A percentile compares a stretch with the other conserved stretches of the same genome.
These are phyloP conservation scores for Trematocara unimaculatum DNA, from an alignment of 2,113 vertebrate species.

Conservation along the genomic window DNA sequence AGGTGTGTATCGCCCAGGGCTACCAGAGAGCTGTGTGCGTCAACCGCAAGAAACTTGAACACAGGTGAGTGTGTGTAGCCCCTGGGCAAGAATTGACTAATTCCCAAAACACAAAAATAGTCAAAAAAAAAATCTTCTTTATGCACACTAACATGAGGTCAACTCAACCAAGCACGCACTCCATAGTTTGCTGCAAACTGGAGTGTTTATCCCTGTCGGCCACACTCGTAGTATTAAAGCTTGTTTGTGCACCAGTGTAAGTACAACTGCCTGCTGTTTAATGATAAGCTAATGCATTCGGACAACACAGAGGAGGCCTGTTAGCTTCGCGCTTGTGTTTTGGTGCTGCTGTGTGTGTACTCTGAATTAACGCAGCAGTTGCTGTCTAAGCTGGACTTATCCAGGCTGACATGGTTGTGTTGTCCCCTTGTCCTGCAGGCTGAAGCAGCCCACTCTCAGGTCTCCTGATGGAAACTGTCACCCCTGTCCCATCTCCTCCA, in stretches of 20 bases:
- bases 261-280: constrained; percentile 25
- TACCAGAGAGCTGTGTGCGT: constrained; percentile 94
- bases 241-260: constrained; percentile 12
- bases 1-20: constrained; percentile 92
- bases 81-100: neutral
- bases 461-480: constrained; percentile 84
- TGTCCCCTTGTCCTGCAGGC: constrained; percentile 66
- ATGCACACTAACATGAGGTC: neutral
- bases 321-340: neutral
- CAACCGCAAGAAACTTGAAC: constrained; percentile 95
- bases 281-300: constrained; percentile 39
- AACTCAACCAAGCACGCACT: neutral
- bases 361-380: constrained; percentile 2
- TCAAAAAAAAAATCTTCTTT: neutral
- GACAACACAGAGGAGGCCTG: constrained; percentile 16
- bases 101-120: neutral
- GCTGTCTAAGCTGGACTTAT: neutral
- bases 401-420: constrained; percentile 4
- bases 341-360: neutral
- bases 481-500: constrained; percentile 83
- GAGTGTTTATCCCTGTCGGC: neutral
- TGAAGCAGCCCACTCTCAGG: constrained; percentile 82
- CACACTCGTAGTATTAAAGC: neutral
- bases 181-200: neutral
- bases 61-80: constrained; percentile 77